Conservation (phyloP, 92 coral and sea anemone species). For the Porites divaricata region DNA sequence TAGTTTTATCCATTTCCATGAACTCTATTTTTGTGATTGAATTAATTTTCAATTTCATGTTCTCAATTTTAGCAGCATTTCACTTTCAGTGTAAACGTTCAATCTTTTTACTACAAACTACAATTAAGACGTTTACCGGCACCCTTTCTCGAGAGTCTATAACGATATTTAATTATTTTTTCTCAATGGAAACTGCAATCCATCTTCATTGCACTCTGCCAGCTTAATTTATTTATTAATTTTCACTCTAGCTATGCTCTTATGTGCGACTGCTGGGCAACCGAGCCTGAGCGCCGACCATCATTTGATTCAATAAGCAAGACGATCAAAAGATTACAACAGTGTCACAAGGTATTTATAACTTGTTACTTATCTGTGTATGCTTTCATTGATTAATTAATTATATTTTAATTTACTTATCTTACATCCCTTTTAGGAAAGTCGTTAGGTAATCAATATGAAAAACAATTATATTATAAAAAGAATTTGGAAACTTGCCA, state of each 20-base stretch:
- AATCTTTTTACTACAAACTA: too few relatives aligned
- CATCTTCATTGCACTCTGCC: not conserved
- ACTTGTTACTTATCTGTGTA: not conserved
- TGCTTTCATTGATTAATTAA: too few relatives aligned
- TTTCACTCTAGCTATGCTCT: conserved; percentile 61
- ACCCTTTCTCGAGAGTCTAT: not conserved
- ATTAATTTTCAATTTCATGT: not conserved
- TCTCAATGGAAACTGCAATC: not conserved
- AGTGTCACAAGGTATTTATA: conserved; percentile 63
- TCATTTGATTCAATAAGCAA: conserved; percentile 63
- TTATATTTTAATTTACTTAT: too few relatives aligned
- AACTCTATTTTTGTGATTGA: not conserved
- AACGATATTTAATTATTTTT: not conserved
- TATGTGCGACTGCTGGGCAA: conserved; percentile 82
- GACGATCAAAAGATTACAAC: conserved; percentile 62
- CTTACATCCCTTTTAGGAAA: too few relatives aligned
- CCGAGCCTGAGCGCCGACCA: conserved; percentile 74
- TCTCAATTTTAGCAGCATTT: too few relatives aligned
- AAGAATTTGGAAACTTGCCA: too few relatives aligned
- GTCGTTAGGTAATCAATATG: not conserved
- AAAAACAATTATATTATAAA: too few relatives aligned
- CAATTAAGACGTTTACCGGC: not conserved
- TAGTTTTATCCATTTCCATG: too few relatives aligned
- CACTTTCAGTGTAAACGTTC: too few relatives aligned
- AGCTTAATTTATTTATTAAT: not conserved